A percentile compares a stretch with the other conserved stretches of the same genome.
Conservation (phyloP, 2,113 vertebrate genomes). For the Blennius ocellaris region DNA sequence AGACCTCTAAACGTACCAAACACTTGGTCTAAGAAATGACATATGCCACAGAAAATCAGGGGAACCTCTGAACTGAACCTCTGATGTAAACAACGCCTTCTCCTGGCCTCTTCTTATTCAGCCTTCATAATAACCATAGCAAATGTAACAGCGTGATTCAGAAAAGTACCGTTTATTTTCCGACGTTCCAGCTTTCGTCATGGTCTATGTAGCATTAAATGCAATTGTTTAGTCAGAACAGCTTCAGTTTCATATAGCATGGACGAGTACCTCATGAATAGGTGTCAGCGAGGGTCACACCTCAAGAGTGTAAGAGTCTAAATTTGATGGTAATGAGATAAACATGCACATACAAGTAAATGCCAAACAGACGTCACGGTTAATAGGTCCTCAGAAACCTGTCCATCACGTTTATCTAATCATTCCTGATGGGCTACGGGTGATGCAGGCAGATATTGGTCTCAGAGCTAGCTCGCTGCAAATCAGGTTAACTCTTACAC, state of each 20-base stretch:
- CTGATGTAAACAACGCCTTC: too few relatives aligned
- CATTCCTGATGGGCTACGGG: slow-evolving; percentile 67
- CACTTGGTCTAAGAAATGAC: too few relatives aligned
- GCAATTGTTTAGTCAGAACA: not conserved
- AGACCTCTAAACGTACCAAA: too few relatives aligned
- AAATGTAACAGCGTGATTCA: too few relatives aligned
- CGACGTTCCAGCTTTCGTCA: slow-evolving; percentile 20
- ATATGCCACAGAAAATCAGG: too few relatives aligned
- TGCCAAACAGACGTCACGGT: slow-evolving; percentile 55
- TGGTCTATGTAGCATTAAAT: slow-evolving; percentile 6
- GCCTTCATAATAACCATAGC: too few relatives aligned
- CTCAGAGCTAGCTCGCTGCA: slow-evolving; percentile 60
- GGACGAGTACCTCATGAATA: not conserved
- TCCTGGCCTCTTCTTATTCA: too few relatives aligned
- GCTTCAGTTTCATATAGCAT: slow-evolving; percentile 15
- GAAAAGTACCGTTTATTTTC: too few relatives aligned
- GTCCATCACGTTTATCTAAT: slow-evolving; percentile 78
- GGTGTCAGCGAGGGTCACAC: not conserved
- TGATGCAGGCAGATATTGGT: slow-evolving; percentile 74
- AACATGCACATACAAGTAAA: slow-evolving; percentile 5
- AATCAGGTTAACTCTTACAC: slow-evolving; percentile 77
- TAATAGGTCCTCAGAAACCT: slow-evolving; percentile 56
- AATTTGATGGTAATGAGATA: slow-evolving; percentile 21
- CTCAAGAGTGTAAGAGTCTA: not conserved
- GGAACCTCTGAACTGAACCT: too few relatives aligned